Conservation (phyloP, 2,797 vertebrate species). For the Sphenopsis melanotis region DNA sequence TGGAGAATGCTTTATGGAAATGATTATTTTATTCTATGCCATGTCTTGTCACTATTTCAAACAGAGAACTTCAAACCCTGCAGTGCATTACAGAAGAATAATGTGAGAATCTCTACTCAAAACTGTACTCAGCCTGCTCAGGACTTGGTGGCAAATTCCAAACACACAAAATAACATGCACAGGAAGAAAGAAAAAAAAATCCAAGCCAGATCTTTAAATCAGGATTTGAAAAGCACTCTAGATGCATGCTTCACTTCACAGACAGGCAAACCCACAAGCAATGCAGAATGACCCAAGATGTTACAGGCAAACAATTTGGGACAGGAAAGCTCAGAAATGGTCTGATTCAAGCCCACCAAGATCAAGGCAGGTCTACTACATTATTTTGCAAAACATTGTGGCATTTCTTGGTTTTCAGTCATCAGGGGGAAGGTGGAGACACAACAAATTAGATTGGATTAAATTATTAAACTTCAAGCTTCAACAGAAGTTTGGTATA, state of each 20-base stretch:
- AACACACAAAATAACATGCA: neutral
- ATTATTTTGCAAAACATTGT: neutral
- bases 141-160: neutral
- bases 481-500: neutral
- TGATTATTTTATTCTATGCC: neutral
- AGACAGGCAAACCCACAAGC: neutral
- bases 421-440: neutral
- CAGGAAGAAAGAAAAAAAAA: neutral
- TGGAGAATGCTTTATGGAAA: neutral
- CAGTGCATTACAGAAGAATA: neutral
- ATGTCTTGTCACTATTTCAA: neutral
- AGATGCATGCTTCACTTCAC: neutral
- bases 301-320: constrained; percentile 1
- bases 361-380: neutral
- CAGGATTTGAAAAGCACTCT: neutral
- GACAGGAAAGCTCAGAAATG: neutral
- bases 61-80: neutral
- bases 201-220: neutral
- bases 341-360: neutral
- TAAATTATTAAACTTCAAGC: neutral
- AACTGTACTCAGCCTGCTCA: neutral
- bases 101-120: neutral
- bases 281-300: neutral
- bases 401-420: neutral
- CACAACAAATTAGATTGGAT: neutral